Conservation (phyloP, 2,888 invertebrate genomes). For the Euzophera pinguis region DNA sequence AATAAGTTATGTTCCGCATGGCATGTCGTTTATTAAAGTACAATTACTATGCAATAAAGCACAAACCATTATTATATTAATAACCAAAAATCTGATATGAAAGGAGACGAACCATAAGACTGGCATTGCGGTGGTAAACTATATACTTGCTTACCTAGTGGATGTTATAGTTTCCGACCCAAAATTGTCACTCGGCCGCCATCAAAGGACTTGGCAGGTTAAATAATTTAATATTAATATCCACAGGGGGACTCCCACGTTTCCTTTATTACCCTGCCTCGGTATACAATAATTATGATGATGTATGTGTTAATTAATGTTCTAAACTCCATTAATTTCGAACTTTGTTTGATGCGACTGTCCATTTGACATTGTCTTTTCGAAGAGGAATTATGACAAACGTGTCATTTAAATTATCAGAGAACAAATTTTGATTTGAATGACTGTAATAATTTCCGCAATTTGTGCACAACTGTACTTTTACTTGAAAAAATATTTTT, state of each 20-base stretch:
- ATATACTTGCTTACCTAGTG: not conserved
- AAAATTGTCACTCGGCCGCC: slow-evolving; percentile 10
- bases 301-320: slow-evolving; percentile 16
- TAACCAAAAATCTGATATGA: not conserved
- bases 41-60: not conserved
- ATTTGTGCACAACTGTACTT: too few species aligned
- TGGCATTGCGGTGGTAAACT: too few species aligned
- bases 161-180: slow-evolving; percentile 5
- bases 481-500: too few species aligned
- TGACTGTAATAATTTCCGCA: too few species aligned
- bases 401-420: not conserved
- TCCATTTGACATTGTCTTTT: slow-evolving; percentile 7
- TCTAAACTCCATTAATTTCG: slow-evolving; percentile 8
- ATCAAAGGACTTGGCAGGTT: slow-evolving; percentile 12
- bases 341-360: slow-evolving; percentile 12
- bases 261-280: slow-evolving; percentile 11
- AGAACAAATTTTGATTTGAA: not conserved
- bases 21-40: not conserved
- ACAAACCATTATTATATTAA: not conserved
- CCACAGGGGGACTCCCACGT: slow-evolving; percentile 12
- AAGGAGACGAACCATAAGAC: too few species aligned
- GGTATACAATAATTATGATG: slow-evolving; percentile 11
- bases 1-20: not conserved
- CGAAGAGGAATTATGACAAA: not conserved
- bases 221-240: slow-evolving; percentile 14